Evolutionary conservation across 2,113 vertebrate genomes (phyloP).

Genomic region (Zosterops japonicus): DNA sequence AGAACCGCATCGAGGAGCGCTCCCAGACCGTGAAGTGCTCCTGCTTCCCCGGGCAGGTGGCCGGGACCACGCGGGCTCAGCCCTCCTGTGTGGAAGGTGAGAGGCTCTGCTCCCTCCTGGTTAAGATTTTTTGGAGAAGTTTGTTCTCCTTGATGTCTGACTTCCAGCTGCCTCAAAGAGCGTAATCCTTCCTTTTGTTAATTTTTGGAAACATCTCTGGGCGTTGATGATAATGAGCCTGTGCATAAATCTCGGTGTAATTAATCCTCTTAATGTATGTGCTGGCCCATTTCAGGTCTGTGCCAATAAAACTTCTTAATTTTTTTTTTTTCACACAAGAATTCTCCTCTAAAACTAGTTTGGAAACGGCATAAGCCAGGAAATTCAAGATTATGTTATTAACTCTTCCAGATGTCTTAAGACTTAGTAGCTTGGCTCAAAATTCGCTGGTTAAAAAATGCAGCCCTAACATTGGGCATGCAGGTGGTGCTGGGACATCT

Average conservation of each 20-base stretch:
- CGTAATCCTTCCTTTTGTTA: conserved; percentile 53
- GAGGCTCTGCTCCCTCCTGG: background rate
- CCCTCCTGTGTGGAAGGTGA: conserved; percentile 98
- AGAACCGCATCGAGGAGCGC: conserved; percentile 94
- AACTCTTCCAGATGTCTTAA: background rate
- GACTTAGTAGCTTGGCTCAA: background rate
- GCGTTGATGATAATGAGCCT: conserved; percentile 43
- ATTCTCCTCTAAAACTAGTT: background rate
- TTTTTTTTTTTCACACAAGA: background rate
- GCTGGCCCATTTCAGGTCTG: background rate
- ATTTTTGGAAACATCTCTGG: conserved; percentile 30
- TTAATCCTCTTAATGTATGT: conserved; percentile 73
- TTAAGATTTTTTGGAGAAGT: background rate
- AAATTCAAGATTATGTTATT: background rate
- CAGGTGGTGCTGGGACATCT: background rate
- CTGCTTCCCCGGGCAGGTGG: conserved; percentile 95
- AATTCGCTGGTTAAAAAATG: background rate
- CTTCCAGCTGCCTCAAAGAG: conserved; percentile 5
- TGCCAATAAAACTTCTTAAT: conserved; percentile 20
- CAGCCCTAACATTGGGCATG: background rate
- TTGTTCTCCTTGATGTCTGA: conserved; percentile 8
- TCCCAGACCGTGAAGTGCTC: conserved; percentile 97
- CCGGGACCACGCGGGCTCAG: conserved; percentile 89
- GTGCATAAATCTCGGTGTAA: conserved; percentile 65
- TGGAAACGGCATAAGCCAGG: background rate